phyloP scores from a whole-genome alignment of 2,888 invertebrate genomes.

The Heliconius ethilla region DNA sequence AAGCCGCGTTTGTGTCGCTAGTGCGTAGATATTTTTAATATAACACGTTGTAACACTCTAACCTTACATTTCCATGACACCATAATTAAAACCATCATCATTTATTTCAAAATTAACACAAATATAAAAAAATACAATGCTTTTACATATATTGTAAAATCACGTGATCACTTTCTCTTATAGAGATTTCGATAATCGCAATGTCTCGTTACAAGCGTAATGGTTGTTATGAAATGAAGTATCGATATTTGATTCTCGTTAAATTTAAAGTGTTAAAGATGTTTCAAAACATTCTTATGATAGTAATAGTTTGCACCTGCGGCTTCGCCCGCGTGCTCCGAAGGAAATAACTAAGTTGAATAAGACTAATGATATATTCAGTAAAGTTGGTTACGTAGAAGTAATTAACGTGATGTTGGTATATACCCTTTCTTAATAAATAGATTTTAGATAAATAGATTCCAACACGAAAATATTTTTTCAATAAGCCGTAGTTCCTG shows the following conservation, averaged over 20 bases:
- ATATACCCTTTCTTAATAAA: no score
- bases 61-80: no score
- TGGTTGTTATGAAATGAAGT: slow-evolving; percentile 31
- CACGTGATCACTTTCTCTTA: slow-evolving; percentile 38
- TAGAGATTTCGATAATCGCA: slow-evolving; percentile 38
- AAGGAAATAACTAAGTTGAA: neutral
- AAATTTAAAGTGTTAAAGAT: slow-evolving; percentile 6
- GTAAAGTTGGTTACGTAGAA: no score
- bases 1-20: no score
- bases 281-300: neutral
- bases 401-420: no score
- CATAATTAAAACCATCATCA: no score
- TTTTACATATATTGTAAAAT: slow-evolving; percentile 26
- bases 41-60: neutral
- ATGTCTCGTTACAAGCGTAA: slow-evolving; percentile 30
- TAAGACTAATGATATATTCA: neutral
- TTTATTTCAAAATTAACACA: neutral
- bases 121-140: neutral
- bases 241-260: slow-evolving; percentile 27
- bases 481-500: no score
- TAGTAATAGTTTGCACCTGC: neutral
- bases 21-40: no score
- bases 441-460: no score
- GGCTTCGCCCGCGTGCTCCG: neutral
- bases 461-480: no score